Base-by-base conservation (phyloP, 2,113 vertebrate species). In the Grammomys surdaster region DNA sequence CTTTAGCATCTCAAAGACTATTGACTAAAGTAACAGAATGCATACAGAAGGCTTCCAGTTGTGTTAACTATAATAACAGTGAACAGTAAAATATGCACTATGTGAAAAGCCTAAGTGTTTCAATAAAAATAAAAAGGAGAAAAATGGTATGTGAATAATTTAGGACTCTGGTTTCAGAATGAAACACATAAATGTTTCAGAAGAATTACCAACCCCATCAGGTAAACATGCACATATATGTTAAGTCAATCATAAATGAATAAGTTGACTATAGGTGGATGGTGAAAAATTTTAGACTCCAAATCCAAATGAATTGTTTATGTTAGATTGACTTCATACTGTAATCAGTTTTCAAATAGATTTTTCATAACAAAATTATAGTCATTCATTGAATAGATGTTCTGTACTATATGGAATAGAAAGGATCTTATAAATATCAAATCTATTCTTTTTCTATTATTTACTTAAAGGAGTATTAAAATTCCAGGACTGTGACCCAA, bases 121-220 rank as follows among this genome's bases (percentile, higher is more conserved):
- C 54, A 95, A 86, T 76, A 51, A 90, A 94, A 81, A 43, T 69
- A 4, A 90, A 96, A 93, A 89, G 5, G 20, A 78, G n/a, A 12
- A 46, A 88, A 89, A 92, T 92, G 5, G 69, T 63, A 63, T 46
- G 12, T 20, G 24, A 87, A 70, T 22, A 58, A 43, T 16, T 54
- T 16, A 58, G 8, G 3, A 16, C 2, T 56, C 4, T 17, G 12
- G 1, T 1, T 82, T 97, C 33, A 43, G 28, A 40, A 1, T 43
- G 33, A 91, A 77, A 58, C 22, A 76, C 4, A 54, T 2, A 43
- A 33, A 24, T 4, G 0, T 36, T 91, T 81, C 43, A 36, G 58
- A 65, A 58, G 3, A 14, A 77, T 93, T 75, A 10, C 3, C 54
- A 94, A 87, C 48, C 72, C 28, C 78, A 56, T 24, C 14, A 43